phyloP scores from a whole-genome alignment of 2,888 invertebrate genomes.

The Eucera pruinosa region DNA sequence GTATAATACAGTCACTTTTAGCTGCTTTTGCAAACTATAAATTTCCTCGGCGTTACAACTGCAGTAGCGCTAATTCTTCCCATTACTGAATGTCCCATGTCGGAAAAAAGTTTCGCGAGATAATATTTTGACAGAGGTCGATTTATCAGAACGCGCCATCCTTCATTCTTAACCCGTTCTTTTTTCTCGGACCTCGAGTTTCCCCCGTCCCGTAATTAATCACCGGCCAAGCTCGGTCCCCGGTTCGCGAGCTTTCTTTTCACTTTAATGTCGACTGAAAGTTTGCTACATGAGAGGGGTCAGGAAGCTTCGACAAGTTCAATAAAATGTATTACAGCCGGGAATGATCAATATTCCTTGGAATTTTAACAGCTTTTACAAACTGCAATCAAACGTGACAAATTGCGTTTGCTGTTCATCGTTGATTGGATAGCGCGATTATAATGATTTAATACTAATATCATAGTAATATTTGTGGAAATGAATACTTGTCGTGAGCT shows the following conservation, averaged over 20 bases:
- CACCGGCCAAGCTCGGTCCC: slow-evolving; percentile 32
- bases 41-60: not conserved
- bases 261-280: slow-evolving; percentile 31
- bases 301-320: slow-evolving; percentile 14
- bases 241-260: slow-evolving; percentile 25
- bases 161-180: slow-evolving; percentile 38
- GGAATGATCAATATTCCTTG: slow-evolving; percentile 12
- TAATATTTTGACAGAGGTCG: slow-evolving; percentile 25
- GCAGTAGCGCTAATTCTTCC: not conserved
- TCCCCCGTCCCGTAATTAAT: slow-evolving; percentile 55
- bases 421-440: no score
- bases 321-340: slow-evolving; percentile 20
- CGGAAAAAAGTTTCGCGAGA: not conserved
- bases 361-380: not conserved
- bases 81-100: not conserved
- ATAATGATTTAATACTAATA: no score
- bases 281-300: slow-evolving; percentile 7
- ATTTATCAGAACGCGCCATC: slow-evolving; percentile 56
- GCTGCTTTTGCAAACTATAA: no score
- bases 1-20: no score
- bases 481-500: no score
- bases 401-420: no score
- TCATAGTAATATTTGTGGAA: no score
- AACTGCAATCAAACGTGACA: slow-evolving; percentile 7
- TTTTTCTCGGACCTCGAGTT: slow-evolving; percentile 23